phyloP scores from a whole-genome alignment of 2,888 invertebrate species.

The Rhogogaster chlorosoma region DNA sequence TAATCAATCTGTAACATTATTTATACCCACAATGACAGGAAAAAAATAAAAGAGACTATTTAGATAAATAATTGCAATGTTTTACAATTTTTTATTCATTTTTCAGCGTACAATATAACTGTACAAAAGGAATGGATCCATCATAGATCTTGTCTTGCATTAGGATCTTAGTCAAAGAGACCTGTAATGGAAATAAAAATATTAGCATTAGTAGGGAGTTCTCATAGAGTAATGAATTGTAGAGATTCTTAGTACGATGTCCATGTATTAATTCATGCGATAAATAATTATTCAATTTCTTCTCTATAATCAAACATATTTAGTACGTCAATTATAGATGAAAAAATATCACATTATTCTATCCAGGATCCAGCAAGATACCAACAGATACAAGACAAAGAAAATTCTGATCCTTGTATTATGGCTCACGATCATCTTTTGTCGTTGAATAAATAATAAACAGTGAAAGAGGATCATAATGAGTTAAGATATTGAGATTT shows the following conservation, averaged over 20 bases:
- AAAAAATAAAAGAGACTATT: slow-evolving; percentile 29
- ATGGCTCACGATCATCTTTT: not conserved
- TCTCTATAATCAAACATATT: not conserved
- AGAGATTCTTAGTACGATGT: slow-evolving; percentile 45
- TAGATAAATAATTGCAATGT: slow-evolving; percentile 33
- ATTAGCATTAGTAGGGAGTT: slow-evolving; percentile 26
- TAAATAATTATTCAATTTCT: not conserved
- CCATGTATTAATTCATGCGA: not conserved
- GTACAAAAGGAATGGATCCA: slow-evolving; percentile 70
- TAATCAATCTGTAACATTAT: slow-evolving; percentile 20
- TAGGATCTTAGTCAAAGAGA: slow-evolving; percentile 85
- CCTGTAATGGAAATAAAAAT: slow-evolving; percentile 81
- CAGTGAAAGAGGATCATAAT: slow-evolving; percentile 52
- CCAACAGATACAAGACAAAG: not conserved
- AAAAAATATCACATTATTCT: not conserved
- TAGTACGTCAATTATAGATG: not conserved
- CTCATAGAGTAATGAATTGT: slow-evolving; percentile 17
- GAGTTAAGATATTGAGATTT: slow-evolving; percentile 51
- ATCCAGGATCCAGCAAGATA: not conserved
- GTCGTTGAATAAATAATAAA: not conserved
- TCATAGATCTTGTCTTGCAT: slow-evolving; percentile 40
- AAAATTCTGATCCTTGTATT: not conserved
- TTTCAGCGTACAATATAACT: slow-evolving; percentile 73
- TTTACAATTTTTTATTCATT: slow-evolving; percentile 60
- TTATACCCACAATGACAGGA: slow-evolving; percentile 18